phyloP scores from a whole-genome alignment of 2,888 invertebrate species.

The Pyralis farinalis region DNA sequence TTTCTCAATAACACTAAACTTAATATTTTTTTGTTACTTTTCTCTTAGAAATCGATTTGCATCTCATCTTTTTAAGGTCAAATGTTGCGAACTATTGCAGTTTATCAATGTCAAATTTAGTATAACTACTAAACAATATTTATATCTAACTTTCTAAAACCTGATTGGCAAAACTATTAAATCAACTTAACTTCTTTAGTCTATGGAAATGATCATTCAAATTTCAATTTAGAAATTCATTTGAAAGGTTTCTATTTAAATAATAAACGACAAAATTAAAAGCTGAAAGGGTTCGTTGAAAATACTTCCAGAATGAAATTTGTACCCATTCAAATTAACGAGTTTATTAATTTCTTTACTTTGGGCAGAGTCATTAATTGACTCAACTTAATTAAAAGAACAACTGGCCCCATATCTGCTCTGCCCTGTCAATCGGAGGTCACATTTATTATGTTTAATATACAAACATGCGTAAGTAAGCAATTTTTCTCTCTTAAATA shows the following conservation, averaged over 20 bases:
- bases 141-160: not conserved
- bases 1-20: not conserved
- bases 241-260: too few relatives aligned
- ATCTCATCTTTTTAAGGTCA: conserved; percentile 6
- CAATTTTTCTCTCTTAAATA: too few relatives aligned
- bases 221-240: too few relatives aligned
- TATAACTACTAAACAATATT: not conserved
- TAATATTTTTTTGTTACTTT: not conserved
- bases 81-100: not conserved
- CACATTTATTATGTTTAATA: conserved; percentile 7
- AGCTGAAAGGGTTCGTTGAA: too few relatives aligned
- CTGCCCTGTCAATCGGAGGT: conserved; percentile 28
- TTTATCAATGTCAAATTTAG: conserved; percentile 7
- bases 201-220: too few relatives aligned
- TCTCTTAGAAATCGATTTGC: not conserved
- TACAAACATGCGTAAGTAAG: not conserved
- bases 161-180: not conserved
- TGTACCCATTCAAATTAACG: not conserved
- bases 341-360: conserved; percentile 24
- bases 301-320: too few relatives aligned
- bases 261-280: too few relatives aligned
- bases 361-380: conserved; percentile 26
- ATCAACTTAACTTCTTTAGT: too few relatives aligned
- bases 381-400: conserved; percentile 33
- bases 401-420: conserved; percentile 35